Evolutionary conservation across 2,888 invertebrate genomes (phyloP), one percentile per base, ranked within the genome.

Genomic region (Cotesia congregata): DNA sequence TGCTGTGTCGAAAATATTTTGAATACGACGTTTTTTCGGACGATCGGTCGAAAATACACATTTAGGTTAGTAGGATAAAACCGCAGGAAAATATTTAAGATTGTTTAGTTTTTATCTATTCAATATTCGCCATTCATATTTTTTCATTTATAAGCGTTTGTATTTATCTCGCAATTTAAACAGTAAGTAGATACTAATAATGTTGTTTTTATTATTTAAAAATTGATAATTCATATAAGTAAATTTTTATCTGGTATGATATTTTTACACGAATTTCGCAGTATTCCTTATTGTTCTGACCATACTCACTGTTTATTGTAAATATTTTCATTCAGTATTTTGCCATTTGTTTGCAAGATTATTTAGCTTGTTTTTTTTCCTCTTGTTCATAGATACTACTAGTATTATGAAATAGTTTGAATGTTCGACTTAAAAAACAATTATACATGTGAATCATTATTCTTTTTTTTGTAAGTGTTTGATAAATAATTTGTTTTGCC

Each of bases 61-160:
- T 82, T 83, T 87, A 88, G 88, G 88, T 88, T 85, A 86, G 87
- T 87, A 85, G 75, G 80, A 72, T 72, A 61, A 74, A 64, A 62
- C 72, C 50, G 71, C 69, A 65, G 68, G 65, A 67, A 40, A 76
- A 62, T 74, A 67, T 64, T 67, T 50, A 67, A 5, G 41, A 17
- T 61, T 41, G 64, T 64, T 20, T 5, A 64, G 20, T 6, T 15
- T 41, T 20, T 15, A 39, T 73, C 59, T 20, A 17, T 59, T 59
- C 38, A 15, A 59, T 12, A 38, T 12, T 9, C 7, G 50, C 7
- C 7, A 50, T 50, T 12, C 3, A 50, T 12, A 12, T 50, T 50
- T 9, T 12, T 50, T 30, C 30, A 30, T 30, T 30, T 30, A 30
- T 50, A 4, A 50, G 50, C 12, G 12, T 12, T 50, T 50, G 50